Base-by-base conservation (phyloP, 2,888 invertebrate genomes). In the Limnephilus rhombicus region DNA sequence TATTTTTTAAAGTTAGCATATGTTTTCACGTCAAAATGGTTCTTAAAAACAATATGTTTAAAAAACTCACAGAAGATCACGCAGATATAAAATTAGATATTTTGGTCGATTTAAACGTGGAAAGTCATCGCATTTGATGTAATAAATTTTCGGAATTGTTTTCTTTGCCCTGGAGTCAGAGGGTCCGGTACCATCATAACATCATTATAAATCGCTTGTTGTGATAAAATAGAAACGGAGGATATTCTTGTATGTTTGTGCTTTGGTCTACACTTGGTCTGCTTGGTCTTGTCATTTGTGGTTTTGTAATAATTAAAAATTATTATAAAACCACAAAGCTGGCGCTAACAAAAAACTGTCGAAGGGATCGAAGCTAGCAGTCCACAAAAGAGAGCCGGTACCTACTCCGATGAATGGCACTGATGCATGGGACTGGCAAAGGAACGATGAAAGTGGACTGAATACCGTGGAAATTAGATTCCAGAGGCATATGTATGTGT, bases 131-230 rank as follows among this genome's bases (percentile, higher is more conserved):
- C 49, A 86, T 81, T 89, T 81, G 41, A 37, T 34, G 80, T 81
- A 81, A 80, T 89, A 80, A 89, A 89, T 80, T 80, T 37, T 24
- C 37, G 12, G 24, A 45, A 80, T 37, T 81, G 80, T 89, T 89
- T 89, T 89, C 81, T 18, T 37, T 81, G 41, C 80, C 89, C n/a
- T 29, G 41, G 88, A 31, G 80, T 80, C 53, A 37, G 24, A 37
- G 34, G 88, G 34, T 88, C n/a, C 24, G 68, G 24, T 68, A n/a
- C 68, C 68, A 68, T 68, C 80, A n/a, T 49, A 80, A n/a, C 34
- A 80, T 87, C 80, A 83, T 89, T 85, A 89, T 37, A 24, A 80
- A 80, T 85, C 80, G 87, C 31, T 2, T 49, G 41, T 68, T 68
- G 24, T 24, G 68, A 68, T 68, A 7, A 24, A 68, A 68, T 68